Base-by-base conservation (phyloP, 2,888 invertebrate species). In the Bellardia pandia region DNA sequence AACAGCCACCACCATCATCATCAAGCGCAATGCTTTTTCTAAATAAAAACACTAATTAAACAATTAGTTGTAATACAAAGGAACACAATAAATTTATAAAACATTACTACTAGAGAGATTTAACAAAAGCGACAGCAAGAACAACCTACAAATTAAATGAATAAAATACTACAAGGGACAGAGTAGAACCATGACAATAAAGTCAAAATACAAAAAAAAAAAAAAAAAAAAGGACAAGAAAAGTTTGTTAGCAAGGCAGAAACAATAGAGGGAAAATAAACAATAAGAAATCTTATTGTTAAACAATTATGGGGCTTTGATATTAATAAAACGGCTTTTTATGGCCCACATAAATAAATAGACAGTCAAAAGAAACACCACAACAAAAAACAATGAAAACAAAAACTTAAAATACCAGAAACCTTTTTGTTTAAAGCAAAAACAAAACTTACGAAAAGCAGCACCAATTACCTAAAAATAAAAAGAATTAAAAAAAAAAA, bases 241-340 rank as follows among this genome's bases (percentile, higher is more conserved):
- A 58, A 45, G 42, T 30, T 33, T 51, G 6, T 14, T 56, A 48
- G 13, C 3, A 53, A 37, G 13, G 33, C 51, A 7, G 78, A 68
- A 74, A 75, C 74, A 85, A 74, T 66, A 74, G 64, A 33, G 11
- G 30, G 5, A 37, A 45, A 77, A 64, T 30, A 58, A 74, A 78
- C 66, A 58, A 58, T 33, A 71, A 40, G 74, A 82, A 68, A 75
- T 78, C 40, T 48, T 56, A 78, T 75, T 75, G 74, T 86, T 78
- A 58, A 78, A 75, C 86, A 82, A 82, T 86, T 78, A 86, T 86
- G 62, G 69, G 69, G 62, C 48, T 66, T 51, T 74, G 51, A 62
- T 60, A 60, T 13, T 33, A 37, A 40, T 51, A 23, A 51, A 76
- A 71, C 5, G 42, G 53, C 42, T 66, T 45, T 13, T 45, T 14